Percentiles rank a stretch among this genome's conserved stretches.
Evolutionary conservation across 1,140 invertebrate species (phyloP).

Genomic region (Helicoverpa zea): DNA sequence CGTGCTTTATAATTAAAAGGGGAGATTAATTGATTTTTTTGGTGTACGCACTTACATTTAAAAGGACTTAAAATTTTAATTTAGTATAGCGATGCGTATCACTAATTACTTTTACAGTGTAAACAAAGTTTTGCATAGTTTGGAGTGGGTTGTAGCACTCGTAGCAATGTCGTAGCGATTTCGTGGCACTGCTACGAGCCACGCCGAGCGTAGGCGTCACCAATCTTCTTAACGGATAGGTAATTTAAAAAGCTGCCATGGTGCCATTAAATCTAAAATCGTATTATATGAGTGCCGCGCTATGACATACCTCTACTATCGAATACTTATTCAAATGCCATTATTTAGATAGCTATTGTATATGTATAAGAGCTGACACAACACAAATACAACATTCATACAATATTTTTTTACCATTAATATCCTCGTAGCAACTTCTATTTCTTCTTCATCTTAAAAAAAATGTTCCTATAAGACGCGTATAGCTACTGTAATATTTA

Average conservation of each 20-base stretch:
- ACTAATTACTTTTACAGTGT: slow-evolving; percentile 7
- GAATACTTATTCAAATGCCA: too few species aligned
- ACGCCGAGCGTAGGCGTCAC: not conserved
- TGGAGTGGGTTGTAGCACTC: not conserved
- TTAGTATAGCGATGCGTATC: not conserved
- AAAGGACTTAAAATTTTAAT: slow-evolving; percentile 7
- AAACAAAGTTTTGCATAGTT: slow-evolving; percentile 13
- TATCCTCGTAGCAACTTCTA: too few species aligned
- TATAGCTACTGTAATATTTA: not conserved
- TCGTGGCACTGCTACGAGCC: not conserved
- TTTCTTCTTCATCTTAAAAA: not conserved
- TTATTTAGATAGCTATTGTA: too few species aligned
- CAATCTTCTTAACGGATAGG: not conserved
- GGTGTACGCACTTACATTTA: not conserved
- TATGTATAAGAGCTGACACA: too few species aligned
- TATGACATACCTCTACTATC: too few species aligned
- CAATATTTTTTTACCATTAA: too few species aligned
- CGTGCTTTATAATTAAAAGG: slow-evolving; percentile 32
- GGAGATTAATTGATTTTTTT: slow-evolving; percentile 33
- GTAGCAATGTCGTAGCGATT: not conserved
- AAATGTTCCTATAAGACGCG: not conserved
- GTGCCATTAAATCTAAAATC: too few species aligned
- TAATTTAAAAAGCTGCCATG: too few species aligned
- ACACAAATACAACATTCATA: too few species aligned
- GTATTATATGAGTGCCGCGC: too few species aligned